These are phyloP conservation scores for Cotesia glomerata DNA, from an alignment of 1,140 invertebrate genomes.

Conservation along the genomic window DNA sequence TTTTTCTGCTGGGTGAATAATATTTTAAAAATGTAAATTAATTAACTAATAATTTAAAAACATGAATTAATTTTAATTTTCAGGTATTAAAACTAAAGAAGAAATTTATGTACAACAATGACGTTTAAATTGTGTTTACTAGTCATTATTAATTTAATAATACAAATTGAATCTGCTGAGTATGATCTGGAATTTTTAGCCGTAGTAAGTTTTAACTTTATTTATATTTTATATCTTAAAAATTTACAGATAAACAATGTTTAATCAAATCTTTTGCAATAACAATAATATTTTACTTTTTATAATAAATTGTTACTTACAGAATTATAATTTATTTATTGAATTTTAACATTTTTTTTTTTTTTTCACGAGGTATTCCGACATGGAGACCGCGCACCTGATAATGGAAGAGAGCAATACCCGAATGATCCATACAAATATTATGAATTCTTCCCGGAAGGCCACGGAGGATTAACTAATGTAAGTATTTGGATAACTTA, in stretches of 20 bases:
- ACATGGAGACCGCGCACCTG: slow-evolving; percentile 77
- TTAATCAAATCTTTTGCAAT: too few species aligned
- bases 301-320: too few species aligned
- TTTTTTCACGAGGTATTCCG: slow-evolving; percentile 62
- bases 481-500: slow-evolving; percentile 58
- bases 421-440: slow-evolving; percentile 62
- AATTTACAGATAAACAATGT: background rate
- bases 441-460: slow-evolving; percentile 69
- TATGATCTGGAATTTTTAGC: background rate
- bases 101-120: too few species aligned
- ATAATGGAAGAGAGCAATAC: slow-evolving; percentile 36
- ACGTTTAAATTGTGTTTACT: background rate
- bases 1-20: too few species aligned
- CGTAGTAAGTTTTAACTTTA: background rate
- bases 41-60: too few species aligned
- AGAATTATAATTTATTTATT: background rate
- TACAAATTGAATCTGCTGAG: background rate
- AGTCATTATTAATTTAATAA: slow-evolving; percentile 8
- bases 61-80: too few species aligned
- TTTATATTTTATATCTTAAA: background rate
- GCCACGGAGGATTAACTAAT: slow-evolving; percentile 73
- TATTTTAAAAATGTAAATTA: too few species aligned
- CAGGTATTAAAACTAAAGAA: too few species aligned
- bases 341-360: background rate
- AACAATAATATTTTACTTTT: too few species aligned